Evolutionary conservation across 1,140 invertebrate species (phyloP).

Genomic region (Lepidotrigona ventralis): DNA sequence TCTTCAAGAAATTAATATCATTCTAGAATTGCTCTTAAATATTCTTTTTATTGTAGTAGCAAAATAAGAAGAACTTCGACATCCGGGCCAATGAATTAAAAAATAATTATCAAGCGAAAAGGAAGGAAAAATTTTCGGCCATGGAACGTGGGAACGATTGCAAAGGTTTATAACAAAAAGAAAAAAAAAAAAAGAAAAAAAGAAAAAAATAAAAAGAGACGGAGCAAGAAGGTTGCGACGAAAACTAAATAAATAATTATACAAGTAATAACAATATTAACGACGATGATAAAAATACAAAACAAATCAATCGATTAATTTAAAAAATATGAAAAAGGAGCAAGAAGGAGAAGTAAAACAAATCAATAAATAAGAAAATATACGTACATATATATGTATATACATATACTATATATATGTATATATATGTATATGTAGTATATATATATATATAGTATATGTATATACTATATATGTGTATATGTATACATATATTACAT

Average conservation of each 20-base stretch:
- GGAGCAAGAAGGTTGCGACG: neutral
- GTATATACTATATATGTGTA: neutral
- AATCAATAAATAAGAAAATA: conserved; percentile 26
- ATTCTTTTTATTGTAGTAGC: neutral
- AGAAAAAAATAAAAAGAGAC: neutral
- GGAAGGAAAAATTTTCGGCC: neutral
- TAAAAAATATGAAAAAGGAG: neutral
- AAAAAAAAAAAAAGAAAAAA: neutral
- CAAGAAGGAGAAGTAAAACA: neutral
- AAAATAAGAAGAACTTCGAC: neutral
- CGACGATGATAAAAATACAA: neutral
- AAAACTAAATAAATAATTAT: neutral
- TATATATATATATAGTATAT: conserved; percentile 11
- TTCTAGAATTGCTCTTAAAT: neutral
- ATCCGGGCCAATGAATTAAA: neutral
- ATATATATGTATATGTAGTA: neutral
- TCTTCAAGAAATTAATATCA: neutral
- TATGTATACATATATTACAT: neutral
- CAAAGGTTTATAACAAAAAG: neutral
- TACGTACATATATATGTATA: neutral
- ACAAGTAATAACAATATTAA: conserved; percentile 12
- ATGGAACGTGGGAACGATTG: conserved; percentile 33
- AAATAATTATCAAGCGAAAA: neutral
- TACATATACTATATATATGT: neutral
- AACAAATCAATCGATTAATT: conserved; percentile 29